Base-by-base conservation (phyloP, 2,888 invertebrate species). In the Cryptus armator region DNA sequence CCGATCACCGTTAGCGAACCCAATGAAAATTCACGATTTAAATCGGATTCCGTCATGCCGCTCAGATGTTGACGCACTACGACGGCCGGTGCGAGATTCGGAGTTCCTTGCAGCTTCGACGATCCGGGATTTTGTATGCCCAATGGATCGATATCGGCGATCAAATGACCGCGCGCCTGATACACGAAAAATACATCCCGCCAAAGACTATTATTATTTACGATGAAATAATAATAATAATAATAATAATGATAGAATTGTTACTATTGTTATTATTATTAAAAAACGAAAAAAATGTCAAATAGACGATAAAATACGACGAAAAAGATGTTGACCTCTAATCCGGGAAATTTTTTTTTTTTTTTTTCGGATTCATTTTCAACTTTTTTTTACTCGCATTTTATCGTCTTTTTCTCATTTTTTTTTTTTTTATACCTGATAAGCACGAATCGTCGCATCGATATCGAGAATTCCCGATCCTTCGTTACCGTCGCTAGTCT, bases 81-180 rank as follows among this genome's bases (percentile, higher is more conserved):
- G 0, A 92, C 85, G 16, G 86, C 86, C 0, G 92, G 92, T 0
- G 92, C 88, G 12, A 91, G 78, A 53, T 89, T 88, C 0, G 90
- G 51, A 0, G 92, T 90, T 1, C 88, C 90, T 51, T 89, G 89
- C 5, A 92, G 77, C 37, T 90, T 90, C 0, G 83, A 51, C 0
- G 91, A 91, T 3, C 92, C 91, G 0, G 91, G 87, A 86, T 92
- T 92, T 72, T 92, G 92, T 46, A 98, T 96, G 88, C 95, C 96
- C 87, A 98, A 94, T 4, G 98, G 98, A 94, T 98, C 98, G 87
- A 97, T 95, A 92, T 97, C 96, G 64, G 98, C 97, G 89, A 97
- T 95, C 91, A 97, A 96, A 94, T 98, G 98, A 81, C 98, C 98
- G 87, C 98, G 96, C 87, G 96, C 95, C 97, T 98, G 96, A 24